Percentiles rank a stretch among this genome's conserved stretches.
Conservation (phyloP, 2,797 vertebrate species). For the Phoeniculus purpureus region DNA sequence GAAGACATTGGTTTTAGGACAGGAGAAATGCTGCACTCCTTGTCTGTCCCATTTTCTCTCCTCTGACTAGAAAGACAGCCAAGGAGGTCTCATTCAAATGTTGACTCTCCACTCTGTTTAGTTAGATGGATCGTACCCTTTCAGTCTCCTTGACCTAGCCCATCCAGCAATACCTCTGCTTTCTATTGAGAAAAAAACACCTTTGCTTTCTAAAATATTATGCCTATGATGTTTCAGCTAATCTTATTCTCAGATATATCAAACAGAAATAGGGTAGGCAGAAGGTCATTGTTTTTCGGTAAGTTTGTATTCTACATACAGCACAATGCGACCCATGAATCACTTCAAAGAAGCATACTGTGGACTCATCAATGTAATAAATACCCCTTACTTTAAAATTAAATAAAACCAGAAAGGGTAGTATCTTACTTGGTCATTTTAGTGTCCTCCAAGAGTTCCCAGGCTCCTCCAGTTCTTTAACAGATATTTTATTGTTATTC, state of each 20-base stretch:
- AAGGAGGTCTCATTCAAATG: background rate
- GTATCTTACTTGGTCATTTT: background rate
- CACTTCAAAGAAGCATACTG: background rate
- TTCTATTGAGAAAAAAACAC: background rate
- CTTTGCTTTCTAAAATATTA: background rate
- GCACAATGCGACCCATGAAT: background rate
- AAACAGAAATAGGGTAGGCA: background rate
- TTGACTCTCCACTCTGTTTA: background rate
- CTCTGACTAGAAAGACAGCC: background rate
- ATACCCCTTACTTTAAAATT: background rate
- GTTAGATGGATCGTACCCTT: background rate
- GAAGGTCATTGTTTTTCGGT: background rate
- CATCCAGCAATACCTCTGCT: background rate
- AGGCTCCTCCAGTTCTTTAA: background rate
- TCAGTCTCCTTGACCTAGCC: background rate
- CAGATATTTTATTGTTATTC: background rate
- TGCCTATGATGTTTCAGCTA: background rate
- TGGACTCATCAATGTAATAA: background rate
- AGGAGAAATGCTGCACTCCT: rapidly evolving
- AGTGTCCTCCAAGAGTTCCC: background rate
- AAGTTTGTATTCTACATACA: background rate
- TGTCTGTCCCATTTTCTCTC: background rate
- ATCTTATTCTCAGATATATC: background rate
- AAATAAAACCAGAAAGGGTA: background rate
- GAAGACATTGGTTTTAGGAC: background rate